phyloP scores from a whole-genome alignment of 2,797 vertebrate species.

The Distichodus sexfasciatus region DNA sequence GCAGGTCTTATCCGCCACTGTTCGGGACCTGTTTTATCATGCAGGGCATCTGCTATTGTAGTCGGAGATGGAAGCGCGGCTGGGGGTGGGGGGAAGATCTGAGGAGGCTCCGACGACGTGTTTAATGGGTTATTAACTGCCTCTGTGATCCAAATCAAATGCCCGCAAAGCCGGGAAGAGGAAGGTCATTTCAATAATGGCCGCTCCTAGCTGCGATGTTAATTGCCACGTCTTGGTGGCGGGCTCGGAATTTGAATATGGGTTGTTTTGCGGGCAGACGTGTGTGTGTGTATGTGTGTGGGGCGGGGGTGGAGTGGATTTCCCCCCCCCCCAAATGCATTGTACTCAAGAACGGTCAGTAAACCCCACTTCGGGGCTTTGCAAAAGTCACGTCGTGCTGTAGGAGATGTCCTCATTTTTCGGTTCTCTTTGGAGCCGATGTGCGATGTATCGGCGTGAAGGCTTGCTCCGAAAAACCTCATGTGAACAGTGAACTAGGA shows the following conservation, averaged over 20 bases:
- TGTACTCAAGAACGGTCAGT: neutral
- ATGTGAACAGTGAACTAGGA: constrained; percentile 4
- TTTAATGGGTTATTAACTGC: constrained; percentile 41
- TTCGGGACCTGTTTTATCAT: constrained; percentile 36
- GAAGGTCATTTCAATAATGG: constrained; percentile 25
- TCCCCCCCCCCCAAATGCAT: too few relatives aligned
- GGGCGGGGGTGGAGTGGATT: too few relatives aligned
- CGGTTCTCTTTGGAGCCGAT: constrained; percentile 20
- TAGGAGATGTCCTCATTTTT: constrained; percentile 28
- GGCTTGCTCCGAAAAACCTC: constrained; percentile 13
- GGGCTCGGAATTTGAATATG: constrained; percentile 6
- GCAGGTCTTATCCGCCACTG: constrained; percentile 35
- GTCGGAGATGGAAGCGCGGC: neutral
- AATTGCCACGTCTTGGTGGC: constrained; percentile 7
- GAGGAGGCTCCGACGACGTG: constrained; percentile 16
- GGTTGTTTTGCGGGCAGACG: neutral
- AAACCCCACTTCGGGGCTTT: constrained; percentile 17
- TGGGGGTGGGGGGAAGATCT: constrained; percentile 10
- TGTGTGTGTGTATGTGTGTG: neutral
- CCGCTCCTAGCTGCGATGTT: constrained; percentile 10
- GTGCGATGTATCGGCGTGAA: constrained; percentile 19
- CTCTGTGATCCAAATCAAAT: constrained; percentile 30
- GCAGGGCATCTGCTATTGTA: constrained; percentile 37
- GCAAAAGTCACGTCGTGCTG: constrained; percentile 18
- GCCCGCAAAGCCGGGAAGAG: neutral